Percentiles rank a stretch among this genome's conserved stretches.
Evolutionary conservation across 2,797 vertebrate species (phyloP).

Genomic region (Alexandromys oeconomus): DNA sequence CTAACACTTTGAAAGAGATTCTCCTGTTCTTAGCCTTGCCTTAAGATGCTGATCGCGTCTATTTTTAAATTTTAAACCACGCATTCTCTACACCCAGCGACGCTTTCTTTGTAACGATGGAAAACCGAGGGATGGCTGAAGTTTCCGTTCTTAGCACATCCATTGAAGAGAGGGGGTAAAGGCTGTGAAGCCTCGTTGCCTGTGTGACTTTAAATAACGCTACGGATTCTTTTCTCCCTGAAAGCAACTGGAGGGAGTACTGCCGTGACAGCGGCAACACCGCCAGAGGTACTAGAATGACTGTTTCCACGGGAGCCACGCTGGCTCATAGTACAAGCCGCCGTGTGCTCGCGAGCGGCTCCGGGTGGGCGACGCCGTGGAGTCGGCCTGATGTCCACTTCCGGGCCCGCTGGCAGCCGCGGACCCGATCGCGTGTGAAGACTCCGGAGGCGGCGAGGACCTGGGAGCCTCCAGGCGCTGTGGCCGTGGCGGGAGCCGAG

Average conservation of each 20-base stretch:
- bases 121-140: neutral
- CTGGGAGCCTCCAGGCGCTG: neutral
- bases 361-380: neutral
- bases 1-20: neutral
- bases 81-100: neutral
- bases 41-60: neutral
- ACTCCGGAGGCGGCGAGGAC: neutral
- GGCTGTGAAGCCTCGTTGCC: neutral
- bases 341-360: neutral
- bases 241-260: neutral
- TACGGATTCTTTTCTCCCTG: neutral
- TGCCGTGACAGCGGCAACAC: neutral
- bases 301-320: neutral
- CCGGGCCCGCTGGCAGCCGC: neutral
- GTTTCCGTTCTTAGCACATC: neutral
- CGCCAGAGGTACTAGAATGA: neutral
- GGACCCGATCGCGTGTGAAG: neutral
- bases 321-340: neutral
- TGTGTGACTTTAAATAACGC: neutral
- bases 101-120: neutral
- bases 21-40: neutral
- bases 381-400: neutral
- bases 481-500: fast-evolving
- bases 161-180: neutral
- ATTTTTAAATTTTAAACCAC: neutral